phyloP scores from a whole-genome alignment of 2,888 invertebrate genomes.

The Chloroclystis v-ata region DNA sequence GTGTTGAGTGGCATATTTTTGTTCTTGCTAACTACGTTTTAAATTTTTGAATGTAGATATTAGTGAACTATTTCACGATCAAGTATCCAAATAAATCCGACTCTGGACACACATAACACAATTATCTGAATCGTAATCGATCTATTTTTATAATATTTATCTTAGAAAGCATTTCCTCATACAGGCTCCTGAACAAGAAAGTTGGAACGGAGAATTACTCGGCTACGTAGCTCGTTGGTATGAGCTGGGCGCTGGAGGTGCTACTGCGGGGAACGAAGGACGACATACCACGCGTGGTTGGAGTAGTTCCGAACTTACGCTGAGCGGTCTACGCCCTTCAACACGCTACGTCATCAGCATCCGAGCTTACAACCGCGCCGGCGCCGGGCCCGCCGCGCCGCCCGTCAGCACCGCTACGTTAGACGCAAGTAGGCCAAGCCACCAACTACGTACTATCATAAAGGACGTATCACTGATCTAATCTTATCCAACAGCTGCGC shows the following conservation, averaged over 20 bases:
- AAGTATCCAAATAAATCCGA: too few species aligned
- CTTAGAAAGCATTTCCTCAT: too few species aligned
- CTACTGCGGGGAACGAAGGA: slow-evolving; percentile 35
- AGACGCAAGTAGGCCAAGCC: slow-evolving; percentile 84
- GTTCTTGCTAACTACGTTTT: too few species aligned
- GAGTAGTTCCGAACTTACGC: slow-evolving; percentile 79
- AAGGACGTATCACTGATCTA: too few species aligned
- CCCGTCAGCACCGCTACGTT: slow-evolving; percentile 85
- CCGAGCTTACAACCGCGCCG: slow-evolving; percentile 88
- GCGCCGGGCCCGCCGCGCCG: slow-evolving; percentile 86
- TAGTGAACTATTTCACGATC: too few species aligned
- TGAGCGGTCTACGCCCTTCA: slow-evolving; percentile 83
- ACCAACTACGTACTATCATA: too few species aligned
- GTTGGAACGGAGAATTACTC: slow-evolving; percentile 85
- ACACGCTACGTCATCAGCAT: slow-evolving; percentile 88
- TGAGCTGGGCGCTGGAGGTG: slow-evolving; percentile 45
- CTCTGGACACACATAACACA: too few species aligned
- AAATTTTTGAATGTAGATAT: too few species aligned
- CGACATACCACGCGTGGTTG: slow-evolving; percentile 77
- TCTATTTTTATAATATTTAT: too few species aligned
- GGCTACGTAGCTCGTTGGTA: slow-evolving; percentile 84
- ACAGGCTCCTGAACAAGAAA: slow-evolving; percentile 81
- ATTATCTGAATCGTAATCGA: too few species aligned
- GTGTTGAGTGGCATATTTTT: too few species aligned
- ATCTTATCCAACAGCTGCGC: not conserved